Evolutionary conservation across 2,797 vertebrate genomes (phyloP), one percentile per base, ranked within the genome.

Genomic region (Champsocephalus gunnari): DNA sequence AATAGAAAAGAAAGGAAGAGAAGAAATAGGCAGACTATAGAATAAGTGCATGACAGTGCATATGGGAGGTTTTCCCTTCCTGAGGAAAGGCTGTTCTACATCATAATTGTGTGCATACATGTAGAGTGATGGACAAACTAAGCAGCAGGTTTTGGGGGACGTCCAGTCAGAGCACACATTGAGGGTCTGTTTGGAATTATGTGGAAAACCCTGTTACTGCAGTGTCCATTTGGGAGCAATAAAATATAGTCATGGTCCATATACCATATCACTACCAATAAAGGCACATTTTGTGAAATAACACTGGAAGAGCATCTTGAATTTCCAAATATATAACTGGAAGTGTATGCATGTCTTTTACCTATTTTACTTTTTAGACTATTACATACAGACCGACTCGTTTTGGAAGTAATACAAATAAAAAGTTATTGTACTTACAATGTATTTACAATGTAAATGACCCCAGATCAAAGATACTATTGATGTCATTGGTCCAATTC

Each of bases 171-270:
- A 56, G 49, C 80, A 45, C 44, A 66, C 38, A 72, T 24, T 19
- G 41, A 73, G 6, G 47, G 71, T 82, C 77, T 75, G 66, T 81
- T 81, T 80, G 67, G 45, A 63, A 77, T 81, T 60, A 70, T 60
- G 32, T 68, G 57, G 68, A 87, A 85, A 86, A 80, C 71, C 53
- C 34, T 76, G 58, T 71, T 81, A 70, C 63, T 72, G 49, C 62
- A 79, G 70, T 38, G 59, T 80, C 32, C 77, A 65, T 79, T 73
- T 82, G 81, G 80, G 88, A 84, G 71, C 51, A 78, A 12, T 87
- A 80, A 88, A 69, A 70, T 41, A 71, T 12, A 62, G 49, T 54
- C 44, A 74, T 58, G 11, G 53, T 44, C 75, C 57, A 79, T 53
- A 47, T 77, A 38, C 34, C 34, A 57, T 14, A 77, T 80, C 71